Conservation (phyloP, 2,888 invertebrate genomes). For the Pollenia angustigena region DNA sequence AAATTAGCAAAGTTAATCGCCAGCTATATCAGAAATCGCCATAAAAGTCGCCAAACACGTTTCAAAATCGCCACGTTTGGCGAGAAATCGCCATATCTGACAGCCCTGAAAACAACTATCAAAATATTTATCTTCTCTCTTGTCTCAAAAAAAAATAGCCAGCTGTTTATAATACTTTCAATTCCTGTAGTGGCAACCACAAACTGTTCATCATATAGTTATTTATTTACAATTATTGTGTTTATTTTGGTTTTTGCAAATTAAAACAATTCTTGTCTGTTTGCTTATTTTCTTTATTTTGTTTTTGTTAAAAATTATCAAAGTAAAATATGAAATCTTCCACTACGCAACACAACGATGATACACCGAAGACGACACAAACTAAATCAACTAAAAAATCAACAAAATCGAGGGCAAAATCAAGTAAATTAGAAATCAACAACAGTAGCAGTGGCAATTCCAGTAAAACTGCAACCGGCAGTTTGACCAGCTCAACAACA, state of each 20-base stretch:
- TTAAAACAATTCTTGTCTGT: constrained; percentile 15
- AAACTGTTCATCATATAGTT: neutral
- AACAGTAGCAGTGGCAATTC: constrained; percentile 36
- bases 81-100: too few relatives aligned
- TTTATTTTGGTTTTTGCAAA: constrained; percentile 16
- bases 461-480: constrained; percentile 74
- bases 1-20: too few relatives aligned
- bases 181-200: neutral
- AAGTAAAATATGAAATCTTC: constrained; percentile 70
- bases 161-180: too few relatives aligned
- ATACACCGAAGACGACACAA: constrained; percentile 77
- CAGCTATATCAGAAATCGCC: too few relatives aligned
- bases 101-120: too few relatives aligned
- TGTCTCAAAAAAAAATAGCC: too few relatives aligned
- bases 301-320: constrained; percentile 22
- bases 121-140: too few relatives aligned
- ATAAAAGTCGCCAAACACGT: too few relatives aligned
- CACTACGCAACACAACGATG: constrained; percentile 64
- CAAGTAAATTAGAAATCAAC: constrained; percentile 76
- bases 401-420: constrained; percentile 81
- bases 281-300: constrained; percentile 19
- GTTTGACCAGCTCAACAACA: constrained; percentile 40
- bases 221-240: constrained; percentile 30
- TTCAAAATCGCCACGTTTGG: too few relatives aligned
- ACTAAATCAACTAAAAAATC: constrained; percentile 81